Evolutionary conservation across 2,888 invertebrate species (phyloP), one percentile per base, ranked within the genome.

Genomic region (Lydus trimaculatus): DNA sequence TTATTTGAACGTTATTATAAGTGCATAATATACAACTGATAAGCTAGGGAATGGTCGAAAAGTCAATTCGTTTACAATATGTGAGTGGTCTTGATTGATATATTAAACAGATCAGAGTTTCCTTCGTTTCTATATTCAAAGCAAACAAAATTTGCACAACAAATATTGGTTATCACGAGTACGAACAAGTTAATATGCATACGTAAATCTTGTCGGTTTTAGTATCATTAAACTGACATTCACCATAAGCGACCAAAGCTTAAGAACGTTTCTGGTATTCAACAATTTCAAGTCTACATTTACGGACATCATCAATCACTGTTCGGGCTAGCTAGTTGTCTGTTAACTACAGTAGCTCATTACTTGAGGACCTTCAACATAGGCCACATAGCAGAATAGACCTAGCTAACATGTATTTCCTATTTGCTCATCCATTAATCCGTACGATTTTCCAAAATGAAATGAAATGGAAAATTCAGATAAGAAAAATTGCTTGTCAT

Each of bases 251-350:
- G 69, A 52, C 63, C 70, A 64, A 72, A 69, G 65, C 72, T 71
- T 64, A 68, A 67, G 64, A 70, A 63, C 56, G 56, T 25, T 62
- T 75, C 66, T 62, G 72, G 72, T 74, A 71, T 73, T 72, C 73
- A 73, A 76, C 78, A 78, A 76, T 79, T 78, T 75, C 76, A 77
- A 80, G 77, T 78, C 76, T 76, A 79, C 79, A 80, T 79, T 79
- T 77, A 76, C 75, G 74, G 77, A 80, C 79, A 79, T 78, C 80
- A 80, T 80, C 80, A 80, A 80, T 80, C 80, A 80, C 78, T 77
- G 75, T 77, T 76, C 76, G 73, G 76, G 75, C 75, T 75, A 75
- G 76, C 73, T 77, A 77, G 77, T 80, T 79, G 78, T 78, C 80
- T 80, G 78, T 80, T 78, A 79, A 77, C 75, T 78, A 78, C 76